Evolutionary conservation across 2,888 invertebrate genomes (phyloP), one percentile per base, ranked within the genome.

Genomic region (Cynaeus angustus): DNA sequence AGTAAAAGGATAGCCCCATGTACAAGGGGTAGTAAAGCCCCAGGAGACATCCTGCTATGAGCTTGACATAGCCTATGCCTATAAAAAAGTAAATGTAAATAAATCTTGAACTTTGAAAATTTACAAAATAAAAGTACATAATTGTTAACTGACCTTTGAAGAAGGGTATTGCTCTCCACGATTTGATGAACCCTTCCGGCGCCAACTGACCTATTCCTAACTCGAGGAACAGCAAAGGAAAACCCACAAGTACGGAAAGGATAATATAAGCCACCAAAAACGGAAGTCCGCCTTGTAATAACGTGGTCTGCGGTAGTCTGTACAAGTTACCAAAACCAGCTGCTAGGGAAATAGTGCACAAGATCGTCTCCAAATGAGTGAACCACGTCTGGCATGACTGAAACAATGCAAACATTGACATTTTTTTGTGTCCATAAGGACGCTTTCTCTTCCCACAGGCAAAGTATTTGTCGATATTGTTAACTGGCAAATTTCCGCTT

Each of bases 131-230:
- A 21, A n/a, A n/a, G n/a, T n/a, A n/a, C n/a, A 3, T 21, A 21
- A 21, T 21, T 21, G 21, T 21, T 21, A 21, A 52, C 50, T 52
- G 6, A 90, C 91, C 91, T 88, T 86, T 89, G 78, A 91, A 89
- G 77, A 91, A 87, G 0, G 91, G 91, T 38, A 91, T 89, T 0
- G 90, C 90, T 72, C 88, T 86, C 90, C 90, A 91, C 13, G 89
- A 85, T 52, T 90, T 90, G 3, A 89, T 88, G 13, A 89, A 87
- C 26, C 91, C 91, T 77, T 90, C 90, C 79, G 90, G 90, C 66
- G 90, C 89, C 65, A 91, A 85, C 80, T 91, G 90, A 4, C 91
- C 91, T 0, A 90, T 83, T 0, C 90, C 88, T 13, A 91, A 85
- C 81, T 91, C 90, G 61, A 91, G 83, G 74, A 90, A 86, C 0